phyloP scores from a whole-genome alignment of 2,113 vertebrate genomes.

The Eulemur rufifrons region DNA sequence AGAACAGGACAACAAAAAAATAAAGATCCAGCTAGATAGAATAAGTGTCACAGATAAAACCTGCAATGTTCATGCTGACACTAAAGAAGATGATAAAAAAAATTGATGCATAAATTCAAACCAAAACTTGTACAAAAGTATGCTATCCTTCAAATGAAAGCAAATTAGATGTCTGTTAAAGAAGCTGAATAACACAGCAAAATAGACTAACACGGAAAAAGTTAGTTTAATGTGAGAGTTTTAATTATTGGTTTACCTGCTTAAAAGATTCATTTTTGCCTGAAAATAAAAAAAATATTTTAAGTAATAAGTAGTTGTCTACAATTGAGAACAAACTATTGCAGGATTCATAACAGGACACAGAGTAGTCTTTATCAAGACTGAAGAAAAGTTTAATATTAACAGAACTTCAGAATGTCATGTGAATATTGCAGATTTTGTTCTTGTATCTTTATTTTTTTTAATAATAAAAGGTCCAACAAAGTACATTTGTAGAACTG shows the following conservation, averaged over 20 bases:
- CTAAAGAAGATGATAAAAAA: background rate
- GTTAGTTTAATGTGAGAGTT: background rate
- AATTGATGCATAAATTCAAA: conserved; percentile 39
- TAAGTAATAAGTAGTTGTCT: conserved; percentile 4
- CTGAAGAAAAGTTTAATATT: background rate
- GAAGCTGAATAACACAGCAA: background rate
- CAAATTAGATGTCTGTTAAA: conserved; percentile 20
- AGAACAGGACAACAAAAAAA: background rate
- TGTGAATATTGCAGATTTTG: background rate
- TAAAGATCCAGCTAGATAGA: background rate
- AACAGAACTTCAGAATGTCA: background rate
- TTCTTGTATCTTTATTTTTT: background rate
- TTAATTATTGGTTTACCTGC: background rate
- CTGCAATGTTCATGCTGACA: background rate
- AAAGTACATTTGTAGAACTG: background rate
- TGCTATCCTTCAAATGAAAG: background rate
- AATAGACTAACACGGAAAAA: background rate
- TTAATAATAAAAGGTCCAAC: background rate
- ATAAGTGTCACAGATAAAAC: background rate
- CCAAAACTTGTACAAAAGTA: background rate
- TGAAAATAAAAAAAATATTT: background rate
- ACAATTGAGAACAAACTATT: conserved; percentile 6
- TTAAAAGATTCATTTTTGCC: background rate
- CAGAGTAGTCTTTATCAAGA: background rate
- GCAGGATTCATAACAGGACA: background rate